These are phyloP conservation scores for Timema podura DNA, from an alignment of 2,888 invertebrate genomes.

Conservation along the genomic window DNA sequence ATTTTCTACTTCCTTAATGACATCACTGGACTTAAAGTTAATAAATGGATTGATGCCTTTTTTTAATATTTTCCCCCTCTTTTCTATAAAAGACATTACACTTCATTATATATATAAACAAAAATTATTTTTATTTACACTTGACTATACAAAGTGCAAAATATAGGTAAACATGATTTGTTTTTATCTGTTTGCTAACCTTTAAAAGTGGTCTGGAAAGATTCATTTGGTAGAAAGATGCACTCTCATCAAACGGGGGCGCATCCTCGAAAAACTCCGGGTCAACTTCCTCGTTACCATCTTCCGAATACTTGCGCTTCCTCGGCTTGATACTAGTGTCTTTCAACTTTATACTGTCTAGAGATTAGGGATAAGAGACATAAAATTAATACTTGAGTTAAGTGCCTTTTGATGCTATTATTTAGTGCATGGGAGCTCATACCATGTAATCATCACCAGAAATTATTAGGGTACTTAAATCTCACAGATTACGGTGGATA, in stretches of 20 bases:
- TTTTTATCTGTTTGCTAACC: conserved; percentile 41
- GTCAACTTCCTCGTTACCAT: conserved; percentile 36
- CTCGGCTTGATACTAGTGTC: conserved; percentile 47
- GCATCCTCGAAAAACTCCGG: conserved; percentile 61
- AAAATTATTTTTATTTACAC: not conserved
- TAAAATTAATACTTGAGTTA: too few species aligned
- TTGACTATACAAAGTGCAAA: not conserved
- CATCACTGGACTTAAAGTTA: too few species aligned
- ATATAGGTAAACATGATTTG: not conserved
- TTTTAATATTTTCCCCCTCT: not conserved
- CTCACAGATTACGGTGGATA: too few species aligned
- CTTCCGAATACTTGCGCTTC: conserved; percentile 42
- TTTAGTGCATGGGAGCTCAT: too few species aligned
- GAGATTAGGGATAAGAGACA: not conserved
- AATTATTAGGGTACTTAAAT: too few species aligned
- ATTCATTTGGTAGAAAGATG: conserved; percentile 92
- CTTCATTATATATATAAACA: conserved; percentile 7
- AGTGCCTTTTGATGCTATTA: too few species aligned
- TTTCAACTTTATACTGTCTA: conserved; percentile 63
- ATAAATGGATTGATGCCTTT: too few species aligned
- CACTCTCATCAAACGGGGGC: conserved; percentile 55
- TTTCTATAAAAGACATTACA: too few species aligned
- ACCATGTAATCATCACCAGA: too few species aligned
- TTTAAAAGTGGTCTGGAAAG: conserved; percentile 90
- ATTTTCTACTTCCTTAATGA: too few species aligned